Base-by-base conservation (phyloP, 2,113 vertebrate species). In the Synchiropus splendidus region DNA sequence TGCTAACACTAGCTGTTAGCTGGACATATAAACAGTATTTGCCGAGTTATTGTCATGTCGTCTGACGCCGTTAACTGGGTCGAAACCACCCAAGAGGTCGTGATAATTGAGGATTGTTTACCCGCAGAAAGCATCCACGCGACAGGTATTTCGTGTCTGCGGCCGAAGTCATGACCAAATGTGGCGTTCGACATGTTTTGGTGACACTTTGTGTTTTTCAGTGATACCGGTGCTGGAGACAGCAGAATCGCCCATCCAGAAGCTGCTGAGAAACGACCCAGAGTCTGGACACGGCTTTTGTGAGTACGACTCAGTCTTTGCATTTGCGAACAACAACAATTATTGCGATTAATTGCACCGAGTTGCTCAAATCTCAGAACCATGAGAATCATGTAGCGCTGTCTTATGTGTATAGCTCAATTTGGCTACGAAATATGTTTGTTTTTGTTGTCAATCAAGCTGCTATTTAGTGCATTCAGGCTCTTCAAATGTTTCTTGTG, bases 51-150 rank as follows among this genome's bases (percentile, higher is more conserved):
- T 27, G 4, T 53, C 38, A 81, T 81, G 79, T 67, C 76, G 39
- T 46, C 42, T 13, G 34, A n/a, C 42, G 36, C 34, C 0, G 58
- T 72, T 50, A 65, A 73, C 55, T 80, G 74, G 78, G 66, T 72
- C 1, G 80, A 78, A 12, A 55, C 74, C 5, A 60, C 62, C 9
- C 77, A 72, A 32, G 75, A 77, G 45, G 71, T 80, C 1, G 67
- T 80, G 13, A 42, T 64, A 6, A 59, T 58, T 15, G 70, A 77
- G 21, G 73, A 67, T 43, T 48, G 36, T 2, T 9, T 67, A 0
- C 17, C 52, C 1, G 9, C 39, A 21, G 64, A 66, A 2, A 18
- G 11, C 32, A 49, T 17, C 55, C 14, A 9, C 1, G 9, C 41
- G 12, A 4, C 60, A 61, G 75, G 75, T 76, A 31, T 10, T 13